These are phyloP conservation scores for Ophion ventricosus DNA, from an alignment of 2,888 invertebrate genomes.

Conservation along the genomic window DNA sequence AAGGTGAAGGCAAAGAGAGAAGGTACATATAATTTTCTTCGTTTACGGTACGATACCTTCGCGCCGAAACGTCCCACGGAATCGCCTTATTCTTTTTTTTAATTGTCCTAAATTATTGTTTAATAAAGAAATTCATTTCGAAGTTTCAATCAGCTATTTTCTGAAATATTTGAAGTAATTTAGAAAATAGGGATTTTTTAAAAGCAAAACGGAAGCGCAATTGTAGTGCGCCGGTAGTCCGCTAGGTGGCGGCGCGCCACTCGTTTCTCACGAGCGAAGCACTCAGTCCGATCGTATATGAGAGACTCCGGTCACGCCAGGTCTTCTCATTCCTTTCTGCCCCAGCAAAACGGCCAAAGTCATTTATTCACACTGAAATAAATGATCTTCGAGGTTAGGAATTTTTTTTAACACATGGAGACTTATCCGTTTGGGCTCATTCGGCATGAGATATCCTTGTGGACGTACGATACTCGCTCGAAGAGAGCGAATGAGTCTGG, in stretches of 20 bases:
- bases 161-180: too few species aligned
- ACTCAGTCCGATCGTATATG: neutral
- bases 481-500: constrained; percentile 44
- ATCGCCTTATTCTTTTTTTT: neutral
- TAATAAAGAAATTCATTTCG: too few species aligned
- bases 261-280: neutral
- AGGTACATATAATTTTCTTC: constrained; percentile 23
- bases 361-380: neutral
- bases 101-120: neutral
- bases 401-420: neutral
- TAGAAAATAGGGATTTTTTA: too few species aligned
- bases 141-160: too few species aligned
- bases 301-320: neutral
- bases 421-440: neutral
- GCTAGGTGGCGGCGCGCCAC: neutral
- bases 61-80: neutral
- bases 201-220: neutral
- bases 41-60: neutral
- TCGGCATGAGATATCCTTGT: constrained; percentile 4
- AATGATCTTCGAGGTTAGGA: neutral
- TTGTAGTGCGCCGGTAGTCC: neutral
- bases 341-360: neutral
- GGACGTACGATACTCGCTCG: constrained; percentile 36
- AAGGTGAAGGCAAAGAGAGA: constrained; percentile 38
- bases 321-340: neutral